Evolutionary conservation across 1,140 invertebrate genomes (phyloP).

Genomic region (Ceratina calcarata): DNA sequence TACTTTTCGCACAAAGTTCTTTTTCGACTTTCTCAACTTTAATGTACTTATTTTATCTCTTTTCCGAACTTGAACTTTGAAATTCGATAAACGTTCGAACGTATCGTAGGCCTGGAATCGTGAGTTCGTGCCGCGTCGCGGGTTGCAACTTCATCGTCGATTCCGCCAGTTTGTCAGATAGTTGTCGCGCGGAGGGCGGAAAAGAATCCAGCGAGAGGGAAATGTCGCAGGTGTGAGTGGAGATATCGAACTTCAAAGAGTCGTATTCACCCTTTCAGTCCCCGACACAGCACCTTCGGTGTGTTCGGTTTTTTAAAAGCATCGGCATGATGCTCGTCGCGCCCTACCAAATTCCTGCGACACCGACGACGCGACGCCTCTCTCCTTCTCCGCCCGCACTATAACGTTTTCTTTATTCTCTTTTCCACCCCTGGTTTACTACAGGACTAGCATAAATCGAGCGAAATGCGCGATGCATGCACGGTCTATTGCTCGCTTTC

Average conservation of each 20-base stretch:
- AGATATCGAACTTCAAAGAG: slow-evolving; percentile 64
- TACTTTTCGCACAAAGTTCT: background rate
- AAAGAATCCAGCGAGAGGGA: background rate
- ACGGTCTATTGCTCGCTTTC: slow-evolving; percentile 51
- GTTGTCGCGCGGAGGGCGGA: background rate
- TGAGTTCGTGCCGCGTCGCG: background rate
- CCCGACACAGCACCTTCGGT: slow-evolving; percentile 31
- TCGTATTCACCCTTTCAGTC: slow-evolving; percentile 57
- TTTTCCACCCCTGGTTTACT: background rate
- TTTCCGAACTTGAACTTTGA: background rate
- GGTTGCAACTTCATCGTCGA: slow-evolving; percentile 15
- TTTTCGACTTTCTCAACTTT: background rate
- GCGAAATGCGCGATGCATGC: slow-evolving; percentile 11
- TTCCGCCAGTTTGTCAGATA: slow-evolving; percentile 8
- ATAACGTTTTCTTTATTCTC: background rate
- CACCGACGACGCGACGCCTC: background rate
- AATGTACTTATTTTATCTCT: background rate
- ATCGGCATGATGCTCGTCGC: slow-evolving; percentile 2
- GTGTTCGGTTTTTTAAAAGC: slow-evolving; percentile 64
- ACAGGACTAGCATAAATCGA: slow-evolving; percentile 18
- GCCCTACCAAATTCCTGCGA: slow-evolving; percentile 15
- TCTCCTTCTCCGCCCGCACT: background rate
- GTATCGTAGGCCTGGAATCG: background rate
- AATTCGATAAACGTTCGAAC: background rate
- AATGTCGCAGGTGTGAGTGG: slow-evolving; percentile 15